Evolutionary conservation across 2,113 vertebrate species (phyloP).

Genomic region (Oriolus oriolus): DNA sequence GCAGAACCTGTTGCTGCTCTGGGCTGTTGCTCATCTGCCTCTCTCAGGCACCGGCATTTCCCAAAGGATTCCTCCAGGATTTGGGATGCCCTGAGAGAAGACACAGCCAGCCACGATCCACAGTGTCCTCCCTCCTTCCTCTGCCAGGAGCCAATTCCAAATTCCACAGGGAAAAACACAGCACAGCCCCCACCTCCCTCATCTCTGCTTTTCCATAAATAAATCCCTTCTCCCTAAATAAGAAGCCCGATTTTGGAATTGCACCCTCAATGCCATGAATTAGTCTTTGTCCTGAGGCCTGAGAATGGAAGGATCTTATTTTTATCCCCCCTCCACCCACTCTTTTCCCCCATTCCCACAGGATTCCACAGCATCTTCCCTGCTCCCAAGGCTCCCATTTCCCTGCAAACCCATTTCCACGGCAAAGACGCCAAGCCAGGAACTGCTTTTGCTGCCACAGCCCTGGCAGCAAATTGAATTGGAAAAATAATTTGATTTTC

Average conservation of each 20-base stretch:
- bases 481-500: background rate
- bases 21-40: background rate
- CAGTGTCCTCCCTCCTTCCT: background rate
- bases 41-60: background rate
- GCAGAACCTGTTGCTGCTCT: background rate
- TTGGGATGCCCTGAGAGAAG: background rate
- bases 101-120: fast-evolving
- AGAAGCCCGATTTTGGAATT: background rate
- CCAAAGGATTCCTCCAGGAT: background rate
- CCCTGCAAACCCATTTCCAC: background rate
- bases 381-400: background rate
- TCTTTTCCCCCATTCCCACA: background rate
- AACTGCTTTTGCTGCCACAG: background rate
- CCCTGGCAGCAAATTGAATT: background rate
- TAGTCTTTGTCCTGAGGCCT: background rate
- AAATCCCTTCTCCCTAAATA: background rate
- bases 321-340: background rate
- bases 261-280: background rate
- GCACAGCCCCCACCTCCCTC: background rate
- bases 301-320: background rate
- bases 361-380: background rate
- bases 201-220: background rate
- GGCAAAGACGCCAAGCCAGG: background rate
- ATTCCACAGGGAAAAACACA: background rate
- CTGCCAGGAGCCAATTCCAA: background rate